phyloP scores from a whole-genome alignment of 2,888 invertebrate species.

The Platycheirus albimanus region DNA sequence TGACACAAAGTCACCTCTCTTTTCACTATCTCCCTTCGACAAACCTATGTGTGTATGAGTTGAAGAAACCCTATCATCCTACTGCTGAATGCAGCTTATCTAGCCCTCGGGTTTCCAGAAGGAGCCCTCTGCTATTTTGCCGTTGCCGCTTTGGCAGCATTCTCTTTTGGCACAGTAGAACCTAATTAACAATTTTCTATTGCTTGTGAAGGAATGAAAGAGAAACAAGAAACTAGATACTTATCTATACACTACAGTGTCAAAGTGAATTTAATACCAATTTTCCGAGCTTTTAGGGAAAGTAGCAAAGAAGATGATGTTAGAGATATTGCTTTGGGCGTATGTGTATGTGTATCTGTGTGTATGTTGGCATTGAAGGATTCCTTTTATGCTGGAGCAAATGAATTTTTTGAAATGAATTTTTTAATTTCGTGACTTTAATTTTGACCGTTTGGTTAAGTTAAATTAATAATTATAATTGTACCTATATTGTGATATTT shows the following conservation, averaged over 20 bases:
- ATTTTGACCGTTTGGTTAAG: no score
- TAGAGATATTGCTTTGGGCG: neutral
- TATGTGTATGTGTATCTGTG: neutral
- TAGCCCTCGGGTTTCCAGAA: constrained; percentile 45
- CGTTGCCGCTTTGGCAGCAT: constrained; percentile 7
- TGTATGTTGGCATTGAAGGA: no score
- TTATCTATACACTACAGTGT: constrained; percentile 43
- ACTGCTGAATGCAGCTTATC: constrained; percentile 52
- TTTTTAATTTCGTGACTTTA: no score
- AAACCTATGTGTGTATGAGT: neutral
- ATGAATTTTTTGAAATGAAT: no score
- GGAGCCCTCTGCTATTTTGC: constrained; percentile 1
- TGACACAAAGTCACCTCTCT: constrained; percentile 61
- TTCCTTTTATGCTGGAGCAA: no score
- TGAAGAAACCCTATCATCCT: constrained; percentile 38
- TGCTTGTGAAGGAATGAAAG: constrained; percentile 71
- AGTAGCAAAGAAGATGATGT: constrained; percentile 15
- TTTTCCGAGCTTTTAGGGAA: constrained; percentile 71
- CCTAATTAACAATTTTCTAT: constrained; percentile 83
- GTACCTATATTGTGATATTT: no score
- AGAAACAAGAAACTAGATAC: constrained; percentile 12
- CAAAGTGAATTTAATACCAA: constrained; percentile 76
- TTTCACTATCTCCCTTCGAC: neutral
- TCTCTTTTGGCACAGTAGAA: constrained; percentile 75
- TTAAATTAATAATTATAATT: no score